phyloP scores from a whole-genome alignment of 2,113 vertebrate species.

The Lucifuga dentata region DNA sequence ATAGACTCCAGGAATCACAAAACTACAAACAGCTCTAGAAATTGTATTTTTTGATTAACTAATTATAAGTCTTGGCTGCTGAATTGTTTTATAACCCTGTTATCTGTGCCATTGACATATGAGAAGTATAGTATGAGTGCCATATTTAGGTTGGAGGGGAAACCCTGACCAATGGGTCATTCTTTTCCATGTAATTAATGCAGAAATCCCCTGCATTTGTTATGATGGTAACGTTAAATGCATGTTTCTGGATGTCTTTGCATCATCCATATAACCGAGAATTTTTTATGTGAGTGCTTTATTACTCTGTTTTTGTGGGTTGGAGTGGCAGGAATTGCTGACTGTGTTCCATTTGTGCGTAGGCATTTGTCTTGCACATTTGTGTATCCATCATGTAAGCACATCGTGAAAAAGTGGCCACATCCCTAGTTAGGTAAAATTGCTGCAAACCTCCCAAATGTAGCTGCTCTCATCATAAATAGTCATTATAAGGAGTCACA shows the following conservation, averaged over 20 bases:
- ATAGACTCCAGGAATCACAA: too few species aligned
- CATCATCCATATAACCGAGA: background rate
- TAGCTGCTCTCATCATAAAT: background rate
- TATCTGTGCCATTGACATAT: background rate
- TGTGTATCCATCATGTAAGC: background rate
- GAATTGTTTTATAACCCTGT: background rate
- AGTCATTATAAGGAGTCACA: conserved; percentile 9
- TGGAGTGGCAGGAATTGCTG: background rate
- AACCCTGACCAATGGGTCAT: conserved; percentile 3
- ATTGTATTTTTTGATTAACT: too few species aligned
- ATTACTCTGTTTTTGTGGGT: background rate
- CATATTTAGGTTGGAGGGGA: background rate
- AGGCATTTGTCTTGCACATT: too few species aligned
- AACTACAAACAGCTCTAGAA: too few species aligned
- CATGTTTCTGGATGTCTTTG: background rate
- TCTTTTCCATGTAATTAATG: conserved; percentile 20
- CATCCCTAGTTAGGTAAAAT: conserved; percentile 3
- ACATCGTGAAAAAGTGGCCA: background rate
- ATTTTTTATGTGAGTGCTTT: background rate
- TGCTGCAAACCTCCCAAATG: background rate
- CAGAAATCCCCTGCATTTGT: background rate
- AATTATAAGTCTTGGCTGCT: background rate
- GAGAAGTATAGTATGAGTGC: background rate
- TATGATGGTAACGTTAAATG: conserved; percentile 14
- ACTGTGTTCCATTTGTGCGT: background rate